Evolutionary conservation across 1,140 invertebrate genomes (phyloP).

Genomic region (Drosophila repletoides): DNA sequence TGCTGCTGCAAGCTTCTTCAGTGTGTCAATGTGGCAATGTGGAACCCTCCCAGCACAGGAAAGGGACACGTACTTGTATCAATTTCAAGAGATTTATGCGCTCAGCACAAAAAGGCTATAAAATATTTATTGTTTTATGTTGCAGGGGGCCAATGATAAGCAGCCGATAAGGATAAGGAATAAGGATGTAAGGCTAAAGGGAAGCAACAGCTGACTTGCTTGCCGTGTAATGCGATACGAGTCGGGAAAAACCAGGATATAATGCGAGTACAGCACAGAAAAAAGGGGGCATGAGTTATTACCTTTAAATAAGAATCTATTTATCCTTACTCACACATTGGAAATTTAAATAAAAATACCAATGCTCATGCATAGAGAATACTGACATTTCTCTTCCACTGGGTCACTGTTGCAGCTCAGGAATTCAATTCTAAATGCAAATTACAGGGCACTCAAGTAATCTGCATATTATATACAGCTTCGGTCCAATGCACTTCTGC

Average conservation of each 20-base stretch:
- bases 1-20: slow-evolving; percentile 12
- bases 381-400: neutral
- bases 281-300: slow-evolving; percentile 46
- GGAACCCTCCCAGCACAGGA: too few relatives aligned
- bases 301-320: slow-evolving; percentile 65
- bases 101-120: slow-evolving; percentile 64
- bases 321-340: slow-evolving; percentile 11
- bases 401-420: slow-evolving; percentile 1
- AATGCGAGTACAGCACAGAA: neutral
- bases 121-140: slow-evolving; percentile 78
- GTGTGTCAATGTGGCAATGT: slow-evolving; percentile 67
- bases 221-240: slow-evolving; percentile 54
- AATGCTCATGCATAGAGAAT: neutral
- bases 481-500: too few relatives aligned
- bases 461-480: neutral
- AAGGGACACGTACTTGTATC: slow-evolving; percentile 47
- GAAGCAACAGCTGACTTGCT: slow-evolving; percentile 54
- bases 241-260: slow-evolving; percentile 1
- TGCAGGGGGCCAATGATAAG: slow-evolving; percentile 61
- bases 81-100: slow-evolving; percentile 74
- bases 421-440: neutral
- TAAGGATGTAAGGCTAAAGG: neutral
- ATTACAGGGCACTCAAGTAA: neutral
- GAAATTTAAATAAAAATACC: slow-evolving; percentile 53
- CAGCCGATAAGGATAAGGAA: slow-evolving; percentile 27